Percentiles rank a stretch among this genome's conserved stretches.
These are phyloP conservation scores for Carcina quercana DNA, from an alignment of 2,888 invertebrate genomes.

Conservation along the genomic window DNA sequence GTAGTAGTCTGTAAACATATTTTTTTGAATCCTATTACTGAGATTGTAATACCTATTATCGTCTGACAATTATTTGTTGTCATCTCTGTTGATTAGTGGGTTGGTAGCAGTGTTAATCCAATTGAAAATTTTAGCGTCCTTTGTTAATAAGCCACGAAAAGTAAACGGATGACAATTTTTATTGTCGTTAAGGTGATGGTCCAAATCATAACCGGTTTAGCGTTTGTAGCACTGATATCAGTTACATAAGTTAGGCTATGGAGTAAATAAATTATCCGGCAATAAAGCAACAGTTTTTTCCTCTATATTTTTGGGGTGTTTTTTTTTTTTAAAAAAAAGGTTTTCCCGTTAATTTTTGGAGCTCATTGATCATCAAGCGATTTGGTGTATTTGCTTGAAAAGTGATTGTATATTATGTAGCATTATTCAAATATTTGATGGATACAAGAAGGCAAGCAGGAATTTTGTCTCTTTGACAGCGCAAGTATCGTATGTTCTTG, in stretches of 20 bases:
- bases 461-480: too few relatives aligned
- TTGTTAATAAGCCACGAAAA: slow-evolving; percentile 45
- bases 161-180: slow-evolving; percentile 36
- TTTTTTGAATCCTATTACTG: slow-evolving; percentile 14
- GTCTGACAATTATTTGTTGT: slow-evolving; percentile 27
- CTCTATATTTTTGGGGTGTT: too few relatives aligned
- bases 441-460: too few relatives aligned
- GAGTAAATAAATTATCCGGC: too few relatives aligned
- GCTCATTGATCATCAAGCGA: too few relatives aligned
- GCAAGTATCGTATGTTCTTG: too few relatives aligned
- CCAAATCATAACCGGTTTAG: slow-evolving; percentile 12
- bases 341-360: too few relatives aligned
- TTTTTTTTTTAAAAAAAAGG: too few relatives aligned
- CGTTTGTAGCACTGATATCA: slow-evolving; percentile 13
- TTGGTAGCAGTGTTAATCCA: slow-evolving; percentile 24
- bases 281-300: too few relatives aligned
- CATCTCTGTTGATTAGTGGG: slow-evolving; percentile 15
- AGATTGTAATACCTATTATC: slow-evolving; percentile 20
- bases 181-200: slow-evolving; percentile 17
- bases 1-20: not conserved
- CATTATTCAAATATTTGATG: too few relatives aligned
- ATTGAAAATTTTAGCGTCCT: slow-evolving; percentile 31
- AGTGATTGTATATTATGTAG: too few relatives aligned
- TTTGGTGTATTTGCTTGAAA: too few relatives aligned
- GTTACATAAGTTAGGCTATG: not conserved